A percentile compares a stretch with the other conserved stretches of the same genome.
These are phyloP conservation scores for Syrphus vitripennis DNA, from an alignment of 2,888 invertebrate genomes.

Conservation along the genomic window DNA sequence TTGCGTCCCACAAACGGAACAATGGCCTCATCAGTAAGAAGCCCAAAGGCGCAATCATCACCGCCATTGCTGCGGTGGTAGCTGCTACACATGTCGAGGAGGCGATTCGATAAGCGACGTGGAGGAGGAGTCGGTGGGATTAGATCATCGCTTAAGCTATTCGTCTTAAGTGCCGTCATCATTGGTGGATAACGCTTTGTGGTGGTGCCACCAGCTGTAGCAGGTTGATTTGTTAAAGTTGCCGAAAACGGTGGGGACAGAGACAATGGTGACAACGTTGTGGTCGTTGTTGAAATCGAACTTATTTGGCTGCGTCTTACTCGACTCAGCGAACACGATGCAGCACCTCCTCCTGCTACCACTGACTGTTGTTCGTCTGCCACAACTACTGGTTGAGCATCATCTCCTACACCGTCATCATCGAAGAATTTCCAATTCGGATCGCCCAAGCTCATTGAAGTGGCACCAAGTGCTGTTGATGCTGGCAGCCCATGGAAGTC, in stretches of 20 bases:
- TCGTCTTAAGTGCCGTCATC: constrained; percentile 25
- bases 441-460: constrained; percentile 30
- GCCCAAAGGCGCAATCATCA: constrained; percentile 55
- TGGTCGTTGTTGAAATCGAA: constrained; percentile 65
- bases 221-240: neutral
- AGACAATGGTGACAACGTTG: constrained; percentile 63
- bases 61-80: constrained; percentile 45
- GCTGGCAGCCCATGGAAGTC: constrained; percentile 9
- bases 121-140: constrained; percentile 85
- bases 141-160: constrained; percentile 81
- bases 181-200: constrained; percentile 18
- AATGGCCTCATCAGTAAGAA: constrained; percentile 15
- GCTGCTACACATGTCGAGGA: constrained; percentile 33
- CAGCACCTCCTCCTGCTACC: neutral
- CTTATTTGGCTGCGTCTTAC: constrained; percentile 62
- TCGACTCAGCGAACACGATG: constrained; percentile 25
- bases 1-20: constrained; percentile 70
- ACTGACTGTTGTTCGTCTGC: neutral
- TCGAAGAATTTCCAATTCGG: constrained; percentile 60
- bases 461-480: neutral
- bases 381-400: neutral
- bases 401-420: constrained; percentile 45
- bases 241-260: constrained; percentile 55
- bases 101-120: constrained; percentile 74
- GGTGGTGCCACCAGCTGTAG: neutral